Evolutionary conservation across 1,140 invertebrate genomes (phyloP), one percentile per base, ranked within the genome.

Genomic region (Eurosta solidaginis): DNA sequence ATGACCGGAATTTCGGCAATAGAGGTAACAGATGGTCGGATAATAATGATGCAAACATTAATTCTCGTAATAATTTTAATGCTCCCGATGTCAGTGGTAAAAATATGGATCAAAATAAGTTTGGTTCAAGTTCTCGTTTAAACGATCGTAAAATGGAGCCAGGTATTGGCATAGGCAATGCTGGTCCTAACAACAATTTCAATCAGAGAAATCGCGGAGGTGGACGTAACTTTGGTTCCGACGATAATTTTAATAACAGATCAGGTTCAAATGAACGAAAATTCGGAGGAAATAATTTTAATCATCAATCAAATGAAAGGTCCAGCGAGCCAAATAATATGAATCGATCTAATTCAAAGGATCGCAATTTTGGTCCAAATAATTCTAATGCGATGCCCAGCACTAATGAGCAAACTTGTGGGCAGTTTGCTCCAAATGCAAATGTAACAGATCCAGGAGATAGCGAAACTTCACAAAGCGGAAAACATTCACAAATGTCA

Each of bases 251-350:
- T 40, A 42, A 68, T 68, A 5, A 10, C 10, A 42, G n/a, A 29
- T 22, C 33, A 1, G n/a, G n/a, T 50, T 36, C 74, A 17, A 22
- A 27, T 40, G 52, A 76, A 29, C 25, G 27, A 54, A 59, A 22
- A 3, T 36, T 68, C 22, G 59, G 59, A 40, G n/a, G 33, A 68
- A 68, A 68, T 29, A 25, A 27, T 63, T 42, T 6, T 59, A 63
- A 77, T 33, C 36, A 50, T 12, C 59, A 63, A 17, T 20, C 29
- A 6, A 79, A 85, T 81, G 54, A 78, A 42, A 47, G 78, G 17
- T 59, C 75, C 33, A 27, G 42, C 14, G 74, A 49, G 12, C 50
- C 50, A 22, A 78, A 52, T 52, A 78, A 73, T 50, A 20, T 63
- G 7, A 42, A 42, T 25, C 29, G 33, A 75, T 50, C 45, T 17